Percentiles rank a stretch among this genome's conserved stretches.
These are phyloP conservation scores for Thermophis baileyi DNA, from an alignment of 2,113 vertebrate species.

Conservation along the genomic window DNA sequence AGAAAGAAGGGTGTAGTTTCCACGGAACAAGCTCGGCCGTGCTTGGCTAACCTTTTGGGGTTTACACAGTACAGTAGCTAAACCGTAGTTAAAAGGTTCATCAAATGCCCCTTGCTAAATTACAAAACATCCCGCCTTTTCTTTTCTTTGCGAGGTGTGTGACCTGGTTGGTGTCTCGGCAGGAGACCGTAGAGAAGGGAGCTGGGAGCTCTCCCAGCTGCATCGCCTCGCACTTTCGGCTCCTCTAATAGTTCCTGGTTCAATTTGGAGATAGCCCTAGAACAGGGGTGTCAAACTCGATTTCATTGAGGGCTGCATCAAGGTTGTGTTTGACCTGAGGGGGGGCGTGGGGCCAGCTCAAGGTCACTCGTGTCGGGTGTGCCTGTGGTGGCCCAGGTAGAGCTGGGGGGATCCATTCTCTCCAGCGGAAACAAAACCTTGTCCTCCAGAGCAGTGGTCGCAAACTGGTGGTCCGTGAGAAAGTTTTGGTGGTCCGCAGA, in stretches of 20 bases:
- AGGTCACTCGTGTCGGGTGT: no score
- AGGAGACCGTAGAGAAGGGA: not conserved
- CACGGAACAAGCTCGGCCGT: not conserved
- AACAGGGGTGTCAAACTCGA: no score
- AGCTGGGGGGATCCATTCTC: no score
- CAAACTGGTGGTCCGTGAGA: no score
- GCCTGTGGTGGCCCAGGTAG: no score
- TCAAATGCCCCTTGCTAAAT: not conserved
- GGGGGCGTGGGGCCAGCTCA: no score
- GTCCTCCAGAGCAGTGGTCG: no score
- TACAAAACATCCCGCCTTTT: not conserved
- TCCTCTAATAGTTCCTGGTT: not conserved
- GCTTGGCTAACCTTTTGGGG: not conserved
- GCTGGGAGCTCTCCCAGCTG: not conserved
- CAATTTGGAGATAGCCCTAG: not conserved
- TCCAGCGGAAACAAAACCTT: no score
- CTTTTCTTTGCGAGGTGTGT: not conserved
- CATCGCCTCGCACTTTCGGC: not conserved
- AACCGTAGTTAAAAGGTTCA: not conserved
- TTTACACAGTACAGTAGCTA: not conserved
- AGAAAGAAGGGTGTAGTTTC: not conserved
- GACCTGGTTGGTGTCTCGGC: not conserved
- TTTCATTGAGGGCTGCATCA: no score
- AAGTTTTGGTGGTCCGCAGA: no score
- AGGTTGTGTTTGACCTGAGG: no score